A percentile compares a stretch with the other conserved stretches of the same genome.
These are phyloP conservation scores for Puntigrus tetrazona DNA, from an alignment of 2,113 vertebrate species.

Conservation along the genomic window DNA sequence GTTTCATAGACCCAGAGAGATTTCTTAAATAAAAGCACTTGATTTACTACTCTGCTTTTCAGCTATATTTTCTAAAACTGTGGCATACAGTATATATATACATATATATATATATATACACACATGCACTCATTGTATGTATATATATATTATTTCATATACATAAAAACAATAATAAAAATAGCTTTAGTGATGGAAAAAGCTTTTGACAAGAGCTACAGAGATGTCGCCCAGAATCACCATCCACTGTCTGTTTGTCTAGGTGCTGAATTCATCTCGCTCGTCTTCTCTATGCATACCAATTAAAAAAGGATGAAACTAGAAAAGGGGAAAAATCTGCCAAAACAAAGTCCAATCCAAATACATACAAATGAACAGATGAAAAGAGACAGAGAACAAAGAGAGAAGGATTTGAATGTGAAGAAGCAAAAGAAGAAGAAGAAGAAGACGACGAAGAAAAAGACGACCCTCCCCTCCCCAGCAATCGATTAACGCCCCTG, in stretches of 20 bases:
- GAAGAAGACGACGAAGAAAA: too few relatives aligned
- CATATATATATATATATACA: too few relatives aligned
- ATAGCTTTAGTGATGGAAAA: not conserved
- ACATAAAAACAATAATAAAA: not conserved
- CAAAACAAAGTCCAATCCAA: constrained; percentile 49
- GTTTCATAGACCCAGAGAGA: not conserved
- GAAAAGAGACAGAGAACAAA: constrained; percentile 53
- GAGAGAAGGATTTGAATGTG: not conserved
- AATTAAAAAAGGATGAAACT: constrained; percentile 47
- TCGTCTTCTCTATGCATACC: constrained; percentile 33
- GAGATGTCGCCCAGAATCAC: constrained; percentile 23
- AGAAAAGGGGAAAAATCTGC: constrained; percentile 2
- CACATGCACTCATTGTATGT: too few relatives aligned
- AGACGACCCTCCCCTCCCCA: not conserved
- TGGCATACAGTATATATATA: not conserved
- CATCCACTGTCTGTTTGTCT: constrained; percentile 38
- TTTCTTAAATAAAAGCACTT: constrained; percentile 10
- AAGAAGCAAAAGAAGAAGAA: constrained; percentile 6
- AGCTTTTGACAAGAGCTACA: not conserved
- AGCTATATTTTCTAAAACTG: not conserved
- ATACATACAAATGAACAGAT: constrained; percentile 43
- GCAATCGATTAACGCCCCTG: constrained; percentile 40
- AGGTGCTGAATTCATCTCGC: constrained; percentile 22
- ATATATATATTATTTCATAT: not conserved
- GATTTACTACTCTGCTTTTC: not conserved